A percentile compares a stretch with the other conserved stretches of the same genome.
Conservation (phyloP, 2,113 vertebrate species). For the Nanorana parkeri region DNA sequence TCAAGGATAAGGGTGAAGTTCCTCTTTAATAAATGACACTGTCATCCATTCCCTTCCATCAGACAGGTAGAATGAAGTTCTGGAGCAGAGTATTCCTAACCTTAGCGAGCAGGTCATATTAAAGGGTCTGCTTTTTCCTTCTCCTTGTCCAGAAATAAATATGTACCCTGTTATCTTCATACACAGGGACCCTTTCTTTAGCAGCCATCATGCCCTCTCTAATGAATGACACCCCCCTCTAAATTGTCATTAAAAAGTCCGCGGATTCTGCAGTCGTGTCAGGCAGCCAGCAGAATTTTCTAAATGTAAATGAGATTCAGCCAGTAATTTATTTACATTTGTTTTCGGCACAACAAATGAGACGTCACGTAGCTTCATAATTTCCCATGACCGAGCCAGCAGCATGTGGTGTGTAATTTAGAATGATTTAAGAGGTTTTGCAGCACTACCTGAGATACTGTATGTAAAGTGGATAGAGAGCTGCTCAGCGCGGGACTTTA, state of each 20-base stretch:
- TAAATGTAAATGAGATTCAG: constrained; percentile 82
- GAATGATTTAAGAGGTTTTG: constrained; percentile 77
- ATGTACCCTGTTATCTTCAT: too few relatives aligned
- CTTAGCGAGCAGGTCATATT: too few relatives aligned
- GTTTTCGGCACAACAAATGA: constrained; percentile 86
- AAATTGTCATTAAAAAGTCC: constrained; percentile 68
- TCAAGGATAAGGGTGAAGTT: too few relatives aligned
- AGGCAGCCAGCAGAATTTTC: constrained; percentile 76
- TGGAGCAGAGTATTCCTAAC: too few relatives aligned
- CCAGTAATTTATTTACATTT: constrained; percentile 86
- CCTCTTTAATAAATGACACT: too few relatives aligned
- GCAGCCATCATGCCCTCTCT: constrained; percentile 61
- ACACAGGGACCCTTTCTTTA: neutral
- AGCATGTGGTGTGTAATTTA: constrained; percentile 80
- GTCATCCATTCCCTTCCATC: too few relatives aligned
- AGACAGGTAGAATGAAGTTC: too few relatives aligned
- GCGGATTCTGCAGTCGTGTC: constrained; percentile 74
- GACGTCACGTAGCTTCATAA: constrained; percentile 83
- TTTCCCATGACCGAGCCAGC: constrained; percentile 82
- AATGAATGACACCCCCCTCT: constrained; percentile 71
- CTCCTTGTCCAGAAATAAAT: neutral
- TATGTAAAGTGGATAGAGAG: neutral
- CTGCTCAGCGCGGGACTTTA: neutral
- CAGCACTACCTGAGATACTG: constrained; percentile 66
- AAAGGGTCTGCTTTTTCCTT: neutral